These are phyloP conservation scores for Atta texana DNA, from an alignment of 1,140 invertebrate species.

Conservation along the genomic window DNA sequence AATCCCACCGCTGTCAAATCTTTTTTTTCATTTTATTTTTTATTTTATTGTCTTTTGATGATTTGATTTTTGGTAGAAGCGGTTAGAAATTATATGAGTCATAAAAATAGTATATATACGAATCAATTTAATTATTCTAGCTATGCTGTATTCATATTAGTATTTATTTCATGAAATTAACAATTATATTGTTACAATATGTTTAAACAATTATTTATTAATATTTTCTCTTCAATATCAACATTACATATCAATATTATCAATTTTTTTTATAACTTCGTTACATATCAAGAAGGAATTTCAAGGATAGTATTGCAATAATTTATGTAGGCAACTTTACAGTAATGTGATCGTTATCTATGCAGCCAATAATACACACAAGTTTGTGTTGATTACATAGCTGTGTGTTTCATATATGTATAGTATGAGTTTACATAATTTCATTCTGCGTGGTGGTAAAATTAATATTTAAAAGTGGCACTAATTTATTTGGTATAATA, in stretches of 20 bases:
- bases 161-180: not conserved
- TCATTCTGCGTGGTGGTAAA: not conserved
- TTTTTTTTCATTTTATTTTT: constrained; percentile 64
- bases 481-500: not conserved
- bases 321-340: not conserved
- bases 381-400: not conserved
- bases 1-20: constrained; percentile 87
- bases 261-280: not conserved
- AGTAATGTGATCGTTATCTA: not conserved
- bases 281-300: not conserved
- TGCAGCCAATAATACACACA: not conserved
- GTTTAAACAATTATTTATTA: not conserved
- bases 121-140: not conserved
- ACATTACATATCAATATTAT: not conserved
- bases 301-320: not conserved
- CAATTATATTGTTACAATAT: not conserved
- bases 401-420: not conserved
- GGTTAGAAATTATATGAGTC: not conserved
- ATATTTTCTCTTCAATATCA: not conserved
- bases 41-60: not conserved
- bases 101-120: not conserved
- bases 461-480: not conserved
- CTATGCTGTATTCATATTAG: not conserved
- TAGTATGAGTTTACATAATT: not conserved
- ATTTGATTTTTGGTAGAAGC: not conserved